Base-by-base conservation (phyloP, 2,888 invertebrate genomes). In the Cryptophagus acutangulus region DNA sequence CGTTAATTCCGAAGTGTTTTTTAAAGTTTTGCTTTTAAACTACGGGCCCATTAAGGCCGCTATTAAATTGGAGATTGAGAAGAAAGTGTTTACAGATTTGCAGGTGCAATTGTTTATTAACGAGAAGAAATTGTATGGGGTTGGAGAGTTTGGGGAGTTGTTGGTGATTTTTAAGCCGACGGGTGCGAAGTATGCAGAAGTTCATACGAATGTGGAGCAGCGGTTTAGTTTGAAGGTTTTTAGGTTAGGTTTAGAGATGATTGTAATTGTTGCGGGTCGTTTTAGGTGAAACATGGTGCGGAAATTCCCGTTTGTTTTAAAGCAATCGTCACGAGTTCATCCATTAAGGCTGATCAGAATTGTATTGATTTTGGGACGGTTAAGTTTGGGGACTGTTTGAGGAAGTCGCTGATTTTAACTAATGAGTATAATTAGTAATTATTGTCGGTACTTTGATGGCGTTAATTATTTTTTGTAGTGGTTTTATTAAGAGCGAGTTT, bases 291-390 rank as follows among this genome's bases (percentile, higher is more conserved):
- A 1, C 74, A 75, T 53, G 81, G 81, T 12, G 71, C 75, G 13
- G 73, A 67, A n/a, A 74, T 81, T 41, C 79, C 80, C 1, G 62
- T 82, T 17, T 63, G 68, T 20, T 67, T 81, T 9, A 72, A 66
- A 54, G 79, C 78, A 3, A 62, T 73, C 8, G 76, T 79, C 31
- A 77, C 79, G 9, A 72, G 76, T 24, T 81, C 82, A 0, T 74
- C 71, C 41, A 58, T 81, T 5, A 65, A 58, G 8, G 64, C 75
- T 1, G 71, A 69, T 38, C 62, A 71, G 2, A 54, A 63, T 31
- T 51, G 54, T 28, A 62, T 82, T 13, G 66, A 77, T 55, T 81
- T 81, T 58, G 75, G 74, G 13, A 65, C 72, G 6, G 77, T 81
- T 2, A 66, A 74, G 57, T 74, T 79, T 52, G 81, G 82, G 1